Base-by-base conservation (phyloP, 2,888 invertebrate genomes). In the Hirtodrosophila histrioides region DNA sequence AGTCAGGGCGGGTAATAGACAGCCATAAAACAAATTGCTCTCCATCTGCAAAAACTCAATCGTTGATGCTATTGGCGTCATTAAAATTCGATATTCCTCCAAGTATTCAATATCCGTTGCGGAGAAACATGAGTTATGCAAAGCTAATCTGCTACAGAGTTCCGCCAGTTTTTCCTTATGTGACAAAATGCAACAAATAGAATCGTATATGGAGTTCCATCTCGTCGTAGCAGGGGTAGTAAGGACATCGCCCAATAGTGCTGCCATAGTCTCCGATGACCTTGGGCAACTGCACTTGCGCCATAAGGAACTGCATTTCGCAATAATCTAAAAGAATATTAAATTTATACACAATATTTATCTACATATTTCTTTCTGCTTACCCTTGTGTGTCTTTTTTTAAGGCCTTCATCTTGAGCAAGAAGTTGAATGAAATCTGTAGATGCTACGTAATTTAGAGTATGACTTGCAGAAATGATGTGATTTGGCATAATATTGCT, bases 151-250 rank as follows among this genome's bases (percentile, higher is more conserved):
- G 37, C 45, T 67, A 31, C 78, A 73, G 4, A 73, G 56, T 7
- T 66, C 57, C 2, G 33, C 17, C 0, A 73, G 40, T 11, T 54
- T 56, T 2, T 61, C 67, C 31, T 56, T 78, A 4, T 77, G 67
- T 10, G 9, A 24, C 12, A 73, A 12, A n/a, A 77, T 29, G 11
- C 43, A 48, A 43, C 54, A 77, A n/a, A 73, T 50, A 7, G 56
- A 17, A 31, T 77, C 61, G 36, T 77, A 73, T 11, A 61, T 67
- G 6, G 78, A 77, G 23, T 39, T 51, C 60, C 78, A 73, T 9
- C 53, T 50, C 3, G 41, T 41, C 9, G 24, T 12, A 23, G 23
- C 4, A 3, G 73, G 78, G 0, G 6, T 27, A 0, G 27, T 4
- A 1, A 61, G 17, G 4, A 49, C 3, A 9, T 23, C 68, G 7